phyloP scores from a whole-genome alignment of 2,797 vertebrate species.

The Lagorchestes hirsutus region DNA sequence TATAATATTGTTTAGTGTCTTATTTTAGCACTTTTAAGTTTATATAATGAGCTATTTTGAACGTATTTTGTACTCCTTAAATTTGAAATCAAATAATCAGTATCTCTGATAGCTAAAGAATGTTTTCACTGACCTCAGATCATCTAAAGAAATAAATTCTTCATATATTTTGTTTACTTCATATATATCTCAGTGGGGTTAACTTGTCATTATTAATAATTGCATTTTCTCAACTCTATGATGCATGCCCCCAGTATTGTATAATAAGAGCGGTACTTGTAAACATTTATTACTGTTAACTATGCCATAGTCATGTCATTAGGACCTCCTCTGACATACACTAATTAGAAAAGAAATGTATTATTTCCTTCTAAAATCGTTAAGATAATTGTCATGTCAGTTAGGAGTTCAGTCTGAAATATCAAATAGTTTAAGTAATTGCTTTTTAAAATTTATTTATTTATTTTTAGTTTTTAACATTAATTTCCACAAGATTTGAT shows the following conservation, averaged over 20 bases:
- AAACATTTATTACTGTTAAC: slow-evolving; percentile 36
- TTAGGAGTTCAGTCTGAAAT: too few relatives aligned
- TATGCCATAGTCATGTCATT: slow-evolving; percentile 42
- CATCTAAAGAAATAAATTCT: slow-evolving; percentile 50
- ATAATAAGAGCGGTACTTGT: slow-evolving; percentile 53
- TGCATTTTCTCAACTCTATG: slow-evolving; percentile 50
- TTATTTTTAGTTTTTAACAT: too few relatives aligned
- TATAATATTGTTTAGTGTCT: slow-evolving; percentile 8
- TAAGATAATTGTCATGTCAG: too few relatives aligned
- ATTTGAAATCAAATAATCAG: too few relatives aligned
- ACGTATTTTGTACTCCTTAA: slow-evolving; percentile 2
- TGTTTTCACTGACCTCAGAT: slow-evolving; percentile 20
- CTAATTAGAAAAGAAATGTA: neutral
- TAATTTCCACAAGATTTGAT: too few relatives aligned
- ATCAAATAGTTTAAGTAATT: too few relatives aligned
- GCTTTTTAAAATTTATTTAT: too few relatives aligned
- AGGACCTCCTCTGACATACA: neutral
- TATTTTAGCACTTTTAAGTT: slow-evolving; percentile 12
- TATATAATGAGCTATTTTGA: slow-evolving; percentile 53
- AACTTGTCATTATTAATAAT: slow-evolving; percentile 74
- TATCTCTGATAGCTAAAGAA: neutral
- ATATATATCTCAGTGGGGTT: slow-evolving; percentile 59
- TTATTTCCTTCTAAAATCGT: too few relatives aligned
- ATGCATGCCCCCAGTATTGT: slow-evolving; percentile 47
- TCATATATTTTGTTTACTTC: slow-evolving; percentile 68